Base-by-base conservation (phyloP, 2,888 invertebrate genomes). In the Calliphora vomitoria region DNA sequence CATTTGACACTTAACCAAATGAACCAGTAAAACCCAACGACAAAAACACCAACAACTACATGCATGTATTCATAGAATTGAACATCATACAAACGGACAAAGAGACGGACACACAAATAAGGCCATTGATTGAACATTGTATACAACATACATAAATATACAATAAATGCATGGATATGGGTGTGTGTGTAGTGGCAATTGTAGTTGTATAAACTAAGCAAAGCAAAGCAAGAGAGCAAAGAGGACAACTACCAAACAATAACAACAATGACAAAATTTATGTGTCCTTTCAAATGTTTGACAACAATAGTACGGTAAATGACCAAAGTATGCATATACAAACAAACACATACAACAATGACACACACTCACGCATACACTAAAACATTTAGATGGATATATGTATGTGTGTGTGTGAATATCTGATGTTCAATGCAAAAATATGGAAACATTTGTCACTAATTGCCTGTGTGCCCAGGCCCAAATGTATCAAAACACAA, bases 381-480 rank as follows among this genome's bases (percentile, higher is more conserved):
- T 64, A 13, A 58, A 5, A 18, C 10, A 38, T 0, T 31, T 20
- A 38, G 10, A 31, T 47, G 13, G 8, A 60, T 68, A 81, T 71
- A 71, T 81, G 66, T 85, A 86, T 89, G 86, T 88, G 89, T 90
- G 88, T 10, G 6, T 60, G 20, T n/a, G 20, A 50, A 35, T 15
- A 8, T 91, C 90, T 90, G 58, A 81, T 86, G 72, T 86, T 87
- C 85, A 86, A 89, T 89, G 89, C 89, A 91, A 90, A 91, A 91
- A 92, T 92, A 92, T 92, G 92, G 92, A 92, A 92, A 92, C 92
- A 92, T 92, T 92, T 92, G 92, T 91, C 92, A 92, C 92, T 92
- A 92, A 92, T 92, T 92, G 92, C 92, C 91, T 91, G 89, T 90
- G 90, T 90, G 87, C 64, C 62, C 82, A 82, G 75, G 68, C 88